Evolutionary conservation across 2,113 vertebrate genomes (phyloP).

Genomic region (Andinoacara biseriatus): DNA sequence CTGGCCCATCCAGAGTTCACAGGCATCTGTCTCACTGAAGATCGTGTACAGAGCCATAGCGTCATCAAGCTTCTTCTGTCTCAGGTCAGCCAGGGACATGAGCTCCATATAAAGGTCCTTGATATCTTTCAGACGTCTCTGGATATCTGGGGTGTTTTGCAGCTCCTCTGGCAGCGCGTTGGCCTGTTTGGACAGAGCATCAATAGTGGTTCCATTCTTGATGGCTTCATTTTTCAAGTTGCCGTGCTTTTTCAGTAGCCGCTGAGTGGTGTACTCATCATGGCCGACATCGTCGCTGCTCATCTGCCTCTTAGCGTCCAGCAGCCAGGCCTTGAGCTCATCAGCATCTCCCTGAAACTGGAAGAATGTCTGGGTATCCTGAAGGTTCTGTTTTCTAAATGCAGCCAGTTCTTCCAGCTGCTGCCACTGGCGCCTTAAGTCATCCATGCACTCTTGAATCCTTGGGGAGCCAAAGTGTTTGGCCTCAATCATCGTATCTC

Average conservation of each 20-base stretch:
- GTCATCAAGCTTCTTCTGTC: constrained; percentile 88
- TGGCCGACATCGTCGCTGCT: constrained; percentile 86
- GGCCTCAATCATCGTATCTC: constrained; percentile 80
- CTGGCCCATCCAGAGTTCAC: constrained; percentile 94
- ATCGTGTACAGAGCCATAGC: constrained; percentile 91
- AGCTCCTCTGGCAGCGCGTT: constrained; percentile 87
- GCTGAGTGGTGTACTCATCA: constrained; percentile 89
- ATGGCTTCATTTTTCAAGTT: constrained; percentile 85
- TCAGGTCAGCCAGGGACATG: constrained; percentile 83
- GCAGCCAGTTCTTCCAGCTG: constrained; percentile 91
- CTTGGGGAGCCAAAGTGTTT: constrained; percentile 83
- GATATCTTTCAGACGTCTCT: constrained; percentile 83
- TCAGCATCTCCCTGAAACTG: constrained; percentile 94
- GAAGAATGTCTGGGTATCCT: constrained; percentile 89
- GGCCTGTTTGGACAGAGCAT: constrained; percentile 84
- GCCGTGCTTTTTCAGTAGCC: constrained; percentile 86
- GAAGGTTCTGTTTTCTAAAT: constrained; percentile 88
- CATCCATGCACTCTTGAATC: constrained; percentile 80
- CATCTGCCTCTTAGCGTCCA: constrained; percentile 85
- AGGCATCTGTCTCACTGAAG: constrained; percentile 94
- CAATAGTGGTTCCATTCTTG: constrained; percentile 82
- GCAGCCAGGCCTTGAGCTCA: constrained; percentile 88
- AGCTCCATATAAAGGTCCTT: constrained; percentile 86
- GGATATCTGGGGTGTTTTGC: constrained; percentile 86
- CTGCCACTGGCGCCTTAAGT: constrained; percentile 86